These are phyloP conservation scores for Trinorchestia longiramus DNA, from an alignment of 1,140 invertebrate genomes.

Conservation along the genomic window DNA sequence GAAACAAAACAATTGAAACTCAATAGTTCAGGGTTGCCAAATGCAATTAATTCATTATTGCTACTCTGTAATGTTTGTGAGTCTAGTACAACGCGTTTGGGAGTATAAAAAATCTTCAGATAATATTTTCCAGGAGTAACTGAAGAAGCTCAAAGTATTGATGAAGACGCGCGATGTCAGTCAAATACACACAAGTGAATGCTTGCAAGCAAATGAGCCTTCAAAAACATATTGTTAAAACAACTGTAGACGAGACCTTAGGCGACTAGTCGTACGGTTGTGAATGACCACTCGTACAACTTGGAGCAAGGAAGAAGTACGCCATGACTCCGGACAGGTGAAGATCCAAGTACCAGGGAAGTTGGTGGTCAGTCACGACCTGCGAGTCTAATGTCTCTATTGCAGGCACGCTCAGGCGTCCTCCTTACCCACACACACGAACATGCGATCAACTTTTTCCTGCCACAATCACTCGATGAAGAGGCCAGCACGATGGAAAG, in stretches of 20 bases:
- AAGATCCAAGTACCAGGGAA: constrained; percentile 42
- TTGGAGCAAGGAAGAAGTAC: constrained; percentile 12
- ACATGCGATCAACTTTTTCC: background rate
- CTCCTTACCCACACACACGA: background rate
- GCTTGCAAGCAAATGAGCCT: background rate
- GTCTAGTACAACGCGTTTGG: background rate
- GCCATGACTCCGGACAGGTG: constrained; percentile 47
- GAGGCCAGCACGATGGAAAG: background rate
- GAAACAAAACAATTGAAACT: background rate
- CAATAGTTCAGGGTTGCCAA: background rate
- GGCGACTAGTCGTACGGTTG: background rate
- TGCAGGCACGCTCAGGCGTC: constrained; percentile 38
- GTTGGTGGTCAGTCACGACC: constrained; percentile 37
- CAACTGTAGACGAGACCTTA: background rate
- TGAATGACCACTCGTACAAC: background rate
- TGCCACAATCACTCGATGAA: background rate
- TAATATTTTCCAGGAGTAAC: background rate
- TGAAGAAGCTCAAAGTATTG: background rate
- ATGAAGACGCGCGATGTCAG: background rate
- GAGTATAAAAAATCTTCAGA: too few relatives aligned
- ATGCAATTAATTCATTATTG: background rate
- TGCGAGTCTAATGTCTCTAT: constrained; percentile 49
- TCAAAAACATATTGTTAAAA: background rate
- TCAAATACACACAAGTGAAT: background rate
- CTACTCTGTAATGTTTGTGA: background rate